These are phyloP conservation scores for Okamejei kenojei DNA, from an alignment of 2,797 vertebrate genomes.

Conservation along the genomic window DNA sequence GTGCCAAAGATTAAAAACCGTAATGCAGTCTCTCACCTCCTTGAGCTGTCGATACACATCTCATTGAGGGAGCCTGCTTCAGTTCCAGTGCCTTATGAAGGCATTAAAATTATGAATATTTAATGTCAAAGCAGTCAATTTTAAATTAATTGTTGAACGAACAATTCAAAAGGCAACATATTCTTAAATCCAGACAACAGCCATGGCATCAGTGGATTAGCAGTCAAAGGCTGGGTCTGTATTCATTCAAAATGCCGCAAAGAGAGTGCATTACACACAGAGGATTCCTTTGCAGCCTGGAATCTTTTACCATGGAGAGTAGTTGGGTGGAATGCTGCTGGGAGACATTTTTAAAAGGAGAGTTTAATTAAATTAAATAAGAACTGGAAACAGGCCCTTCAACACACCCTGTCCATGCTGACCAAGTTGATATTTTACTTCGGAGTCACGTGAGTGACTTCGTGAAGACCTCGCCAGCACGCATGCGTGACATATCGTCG, in stretches of 20 bases:
- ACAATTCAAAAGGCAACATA: background rate
- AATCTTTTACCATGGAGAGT: background rate
- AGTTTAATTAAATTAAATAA: background rate
- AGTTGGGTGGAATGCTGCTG: background rate
- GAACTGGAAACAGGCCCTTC: too few species aligned
- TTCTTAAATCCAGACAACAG: background rate
- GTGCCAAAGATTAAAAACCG: background rate
- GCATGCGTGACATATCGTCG: too few species aligned
- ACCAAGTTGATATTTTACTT: too few species aligned
- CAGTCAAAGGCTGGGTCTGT: too few species aligned
- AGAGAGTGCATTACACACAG: background rate
- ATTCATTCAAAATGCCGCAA: background rate
- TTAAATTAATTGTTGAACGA: background rate
- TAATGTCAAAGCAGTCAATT: background rate
- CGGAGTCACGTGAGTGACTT: too few species aligned
- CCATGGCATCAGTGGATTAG: background rate
- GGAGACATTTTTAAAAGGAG: background rate
- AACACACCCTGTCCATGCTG: too few species aligned
- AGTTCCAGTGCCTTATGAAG: background rate
- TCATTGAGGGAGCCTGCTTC: background rate
- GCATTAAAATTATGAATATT: conserved; percentile 31
- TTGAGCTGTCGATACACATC: background rate
- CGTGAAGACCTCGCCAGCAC: too few species aligned
- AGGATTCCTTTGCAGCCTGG: background rate
- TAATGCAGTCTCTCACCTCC: conserved; percentile 7